Conservation (phyloP, 2,113 vertebrate species). For the Cariama cristata region DNA sequence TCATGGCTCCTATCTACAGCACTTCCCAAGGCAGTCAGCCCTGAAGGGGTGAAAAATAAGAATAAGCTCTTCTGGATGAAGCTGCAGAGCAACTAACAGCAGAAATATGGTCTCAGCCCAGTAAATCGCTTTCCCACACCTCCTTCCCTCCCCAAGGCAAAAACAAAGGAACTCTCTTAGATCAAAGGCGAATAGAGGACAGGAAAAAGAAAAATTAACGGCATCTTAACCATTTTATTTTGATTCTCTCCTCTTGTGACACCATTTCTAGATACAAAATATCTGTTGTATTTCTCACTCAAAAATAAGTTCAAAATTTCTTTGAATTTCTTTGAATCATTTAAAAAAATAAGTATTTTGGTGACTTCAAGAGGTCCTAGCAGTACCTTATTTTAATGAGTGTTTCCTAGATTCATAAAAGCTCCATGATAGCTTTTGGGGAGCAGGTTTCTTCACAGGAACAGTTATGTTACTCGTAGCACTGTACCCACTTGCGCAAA, state of each 20-base stretch:
- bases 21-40: background rate
- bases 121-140: background rate
- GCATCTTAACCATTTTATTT: background rate
- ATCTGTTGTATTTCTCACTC: background rate
- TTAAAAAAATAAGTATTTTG: background rate
- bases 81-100: background rate
- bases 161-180: background rate
- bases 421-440: background rate
- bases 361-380: background rate
- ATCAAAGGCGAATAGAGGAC: background rate
- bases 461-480: background rate
- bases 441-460: background rate
- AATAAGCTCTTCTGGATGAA: background rate
- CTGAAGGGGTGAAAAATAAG: background rate
- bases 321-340: no score
- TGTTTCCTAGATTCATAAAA: background rate
- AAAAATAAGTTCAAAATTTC: background rate
- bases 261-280: background rate
- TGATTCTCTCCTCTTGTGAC: background rate
- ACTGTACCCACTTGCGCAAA: background rate
- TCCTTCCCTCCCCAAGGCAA: background rate
- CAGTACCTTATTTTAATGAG: background rate
- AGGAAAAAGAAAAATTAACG: background rate
- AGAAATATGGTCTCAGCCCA: background rate
- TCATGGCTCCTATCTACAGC: background rate